A percentile compares a stretch with the other conserved stretches of the same genome.
Evolutionary conservation across 2,888 invertebrate species (phyloP).

Genomic region (Ochropleura leucogaster): DNA sequence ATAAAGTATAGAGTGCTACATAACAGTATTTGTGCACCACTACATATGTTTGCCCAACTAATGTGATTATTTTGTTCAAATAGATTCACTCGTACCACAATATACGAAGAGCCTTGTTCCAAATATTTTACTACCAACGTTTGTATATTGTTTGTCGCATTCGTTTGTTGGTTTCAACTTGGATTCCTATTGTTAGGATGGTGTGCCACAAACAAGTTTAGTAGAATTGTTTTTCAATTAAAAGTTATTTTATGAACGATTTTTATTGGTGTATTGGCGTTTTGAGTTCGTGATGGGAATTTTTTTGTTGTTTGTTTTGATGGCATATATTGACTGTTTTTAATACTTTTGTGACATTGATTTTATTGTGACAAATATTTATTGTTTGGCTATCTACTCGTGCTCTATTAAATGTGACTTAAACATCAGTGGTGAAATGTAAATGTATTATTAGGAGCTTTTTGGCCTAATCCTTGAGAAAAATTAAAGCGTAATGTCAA

Average conservation of each 20-base stretch:
- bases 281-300: neutral
- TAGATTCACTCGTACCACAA: slow-evolving; percentile 57
- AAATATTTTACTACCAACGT: slow-evolving; percentile 60
- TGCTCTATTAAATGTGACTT: neutral
- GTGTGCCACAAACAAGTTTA: slow-evolving; percentile 50
- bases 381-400: neutral
- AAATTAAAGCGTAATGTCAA: neutral
- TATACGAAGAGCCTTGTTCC: slow-evolving; percentile 18
- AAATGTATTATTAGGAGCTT: neutral
- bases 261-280: slow-evolving; percentile 1
- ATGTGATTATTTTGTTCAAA: slow-evolving; percentile 73
- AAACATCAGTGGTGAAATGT: neutral
- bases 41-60: slow-evolving; percentile 70
- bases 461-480: neutral
- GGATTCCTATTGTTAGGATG: slow-evolving; percentile 45
- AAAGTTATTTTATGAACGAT: slow-evolving; percentile 35
- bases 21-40: slow-evolving; percentile 64
- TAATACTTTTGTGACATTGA: neutral
- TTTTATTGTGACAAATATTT: neutral
- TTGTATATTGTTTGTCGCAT: slow-evolving; percentile 57
- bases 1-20: slow-evolving; percentile 52
- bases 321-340: neutral
- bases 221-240: slow-evolving; percentile 46
- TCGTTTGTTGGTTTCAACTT: slow-evolving; percentile 50
- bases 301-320: neutral